These are phyloP conservation scores for Loriculus beryllinus DNA, from an alignment of 2,797 vertebrate genomes.

Conservation along the genomic window DNA sequence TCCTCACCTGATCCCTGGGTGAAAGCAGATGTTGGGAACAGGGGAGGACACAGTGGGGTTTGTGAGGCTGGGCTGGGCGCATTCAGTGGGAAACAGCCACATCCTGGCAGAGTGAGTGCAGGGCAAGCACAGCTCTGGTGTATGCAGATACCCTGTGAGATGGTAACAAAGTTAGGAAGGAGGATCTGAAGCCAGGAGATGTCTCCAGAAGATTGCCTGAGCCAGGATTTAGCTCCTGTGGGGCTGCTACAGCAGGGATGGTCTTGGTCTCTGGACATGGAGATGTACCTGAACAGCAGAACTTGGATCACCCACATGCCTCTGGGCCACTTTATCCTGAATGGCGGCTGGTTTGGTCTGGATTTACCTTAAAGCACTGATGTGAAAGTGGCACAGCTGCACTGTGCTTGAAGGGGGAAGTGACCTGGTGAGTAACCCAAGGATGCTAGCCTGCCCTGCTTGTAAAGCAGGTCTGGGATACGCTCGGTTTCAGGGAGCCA, in stretches of 20 bases:
- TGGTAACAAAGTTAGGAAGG: rapidly evolving
- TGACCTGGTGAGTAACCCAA: not conserved
- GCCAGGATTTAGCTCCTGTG: not conserved
- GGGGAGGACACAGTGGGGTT: not conserved
- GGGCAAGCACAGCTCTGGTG: not conserved
- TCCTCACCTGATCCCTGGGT: not conserved
- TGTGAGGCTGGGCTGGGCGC: not conserved
- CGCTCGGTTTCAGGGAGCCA: rapidly evolving
- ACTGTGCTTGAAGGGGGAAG: rapidly evolving
- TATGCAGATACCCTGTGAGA: rapidly evolving
- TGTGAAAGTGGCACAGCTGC: not conserved
- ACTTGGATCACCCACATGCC: rapidly evolving
- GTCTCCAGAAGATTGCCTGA: not conserved
- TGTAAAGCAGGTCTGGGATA: not conserved
- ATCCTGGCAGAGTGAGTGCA: rapidly evolving
- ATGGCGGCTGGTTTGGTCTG: not conserved
- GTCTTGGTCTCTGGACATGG: not conserved
- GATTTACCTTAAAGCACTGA: not conserved
- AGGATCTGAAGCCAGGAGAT: not conserved
- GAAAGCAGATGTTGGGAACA: rapidly evolving
- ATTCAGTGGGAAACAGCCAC: not conserved
- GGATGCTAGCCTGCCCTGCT: not conserved
- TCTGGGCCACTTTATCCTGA: not conserved
- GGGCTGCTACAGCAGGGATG: not conserved
- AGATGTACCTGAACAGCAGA: not conserved